Percentiles rank a stretch among this genome's conserved stretches.
Evolutionary conservation across 2,113 vertebrate genomes (phyloP).

Genomic region (Mixornis gularis): DNA sequence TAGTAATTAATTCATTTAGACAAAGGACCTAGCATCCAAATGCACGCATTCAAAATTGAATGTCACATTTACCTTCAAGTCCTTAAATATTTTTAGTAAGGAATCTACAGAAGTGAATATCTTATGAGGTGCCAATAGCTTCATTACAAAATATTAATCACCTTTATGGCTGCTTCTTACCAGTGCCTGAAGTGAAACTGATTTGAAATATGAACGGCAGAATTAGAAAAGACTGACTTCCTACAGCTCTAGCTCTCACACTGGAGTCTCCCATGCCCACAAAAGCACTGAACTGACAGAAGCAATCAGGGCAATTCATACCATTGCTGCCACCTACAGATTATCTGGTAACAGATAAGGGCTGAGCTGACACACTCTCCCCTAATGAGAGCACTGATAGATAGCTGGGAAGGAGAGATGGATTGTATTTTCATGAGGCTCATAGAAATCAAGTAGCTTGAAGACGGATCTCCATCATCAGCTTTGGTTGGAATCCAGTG

Average conservation of each 20-base stretch:
- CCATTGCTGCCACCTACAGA: conserved; percentile 50
- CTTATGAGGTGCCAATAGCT: conserved; percentile 45
- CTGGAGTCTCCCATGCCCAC: neutral
- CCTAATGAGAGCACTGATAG: neutral
- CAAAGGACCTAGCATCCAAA: neutral
- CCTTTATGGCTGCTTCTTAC: neutral
- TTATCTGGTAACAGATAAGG: neutral
- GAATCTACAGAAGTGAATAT: neutral
- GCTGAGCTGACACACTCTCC: neutral
- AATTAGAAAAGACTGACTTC: neutral
- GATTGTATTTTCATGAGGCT: neutral
- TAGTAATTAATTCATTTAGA: conserved; percentile 34
- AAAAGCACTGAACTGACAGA: neutral
- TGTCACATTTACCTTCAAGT: conserved; percentile 7
- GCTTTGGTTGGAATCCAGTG: neutral
- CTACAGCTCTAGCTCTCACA: neutral
- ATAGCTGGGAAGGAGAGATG: neutral
- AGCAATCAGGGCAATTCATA: neutral
- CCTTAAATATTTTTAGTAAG: conserved; percentile 47
- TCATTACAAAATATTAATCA: conserved; percentile 59
- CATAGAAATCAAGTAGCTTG: neutral
- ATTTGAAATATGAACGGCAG: neutral
- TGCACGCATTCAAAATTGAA: conserved; percentile 2
- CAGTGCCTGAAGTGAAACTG: neutral
- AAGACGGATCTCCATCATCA: neutral